Base-by-base conservation (phyloP, 2,113 vertebrate genomes). In the Caloenas nicobarica region DNA sequence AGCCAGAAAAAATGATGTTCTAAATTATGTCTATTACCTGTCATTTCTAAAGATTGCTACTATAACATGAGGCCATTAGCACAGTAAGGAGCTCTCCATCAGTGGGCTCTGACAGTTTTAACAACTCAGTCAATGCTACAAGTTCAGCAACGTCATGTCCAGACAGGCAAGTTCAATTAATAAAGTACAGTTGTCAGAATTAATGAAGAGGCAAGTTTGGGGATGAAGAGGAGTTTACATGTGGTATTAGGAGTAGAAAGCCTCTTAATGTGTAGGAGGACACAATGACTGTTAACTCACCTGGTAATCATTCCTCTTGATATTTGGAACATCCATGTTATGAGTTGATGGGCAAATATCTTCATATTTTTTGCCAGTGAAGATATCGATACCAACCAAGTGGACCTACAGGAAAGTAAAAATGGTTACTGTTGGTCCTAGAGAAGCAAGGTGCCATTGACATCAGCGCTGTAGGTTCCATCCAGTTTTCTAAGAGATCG, bases 301-400 rank as follows among this genome's bases (percentile, higher is more conserved):
- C 98, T 99, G 99, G 96, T 99, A 99, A 93, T 99, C 99, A 96
- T 98, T 98, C 98, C 99, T 99, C 97, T 99, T 99, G 97, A 99
- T 99, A 98, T 99, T 98, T 83, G 99, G 99, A 89, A 99, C 99
- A 97, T 99, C 99, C 99, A 99, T 99, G 97, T 99, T 99, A 97
- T 99, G 99, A 98, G 99, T 99, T 61, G 99, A 99, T 84, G 99
- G 99, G 76, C 99, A 99, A 97, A 99, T 99, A 97, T 99, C 99
- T 98, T 99, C 99, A 69, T 99, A 99, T 95, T 99, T 99, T 98
- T 99, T 99, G 93, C 99, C 99, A 88, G 98, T 99, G 98, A 99
- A 99, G 96, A 99, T 99, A 97, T 99, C 99, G 70, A 99, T 99
- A 82, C 99, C 99, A 97, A 99, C 99, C 98, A 99, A 92, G 96